A percentile compares a stretch with the other conserved stretches of the same genome.
These are phyloP conservation scores for Bombylius major DNA, from an alignment of 2,888 invertebrate species.

Conservation along the genomic window DNA sequence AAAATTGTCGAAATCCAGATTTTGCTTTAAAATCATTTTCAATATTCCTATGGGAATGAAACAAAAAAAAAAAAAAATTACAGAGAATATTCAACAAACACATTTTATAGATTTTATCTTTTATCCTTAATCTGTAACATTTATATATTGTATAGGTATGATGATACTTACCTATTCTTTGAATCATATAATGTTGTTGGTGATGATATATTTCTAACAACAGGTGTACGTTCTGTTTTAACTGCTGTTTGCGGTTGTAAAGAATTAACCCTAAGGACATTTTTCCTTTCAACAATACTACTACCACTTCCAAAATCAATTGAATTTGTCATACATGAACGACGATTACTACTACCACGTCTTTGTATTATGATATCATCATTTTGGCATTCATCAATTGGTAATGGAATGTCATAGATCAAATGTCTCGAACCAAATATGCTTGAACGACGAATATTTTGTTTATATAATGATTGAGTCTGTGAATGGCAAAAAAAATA, in stretches of 20 bases:
- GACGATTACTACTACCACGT: slow-evolving; percentile 9
- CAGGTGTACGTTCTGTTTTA: slow-evolving; percentile 27
- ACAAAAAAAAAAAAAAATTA: background rate
- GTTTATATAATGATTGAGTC: slow-evolving; percentile 31
- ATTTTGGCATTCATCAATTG: slow-evolving; percentile 45
- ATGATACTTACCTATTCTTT: background rate
- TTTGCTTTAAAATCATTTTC: slow-evolving; percentile 13
- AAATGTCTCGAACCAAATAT: slow-evolving; percentile 45
- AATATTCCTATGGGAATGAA: slow-evolving; percentile 1
- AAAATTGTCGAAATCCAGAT: slow-evolving; percentile 32
- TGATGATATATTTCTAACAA: slow-evolving; percentile 40
- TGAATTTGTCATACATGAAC: background rate
- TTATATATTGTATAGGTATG: background rate
- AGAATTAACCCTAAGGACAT: slow-evolving; percentile 26
- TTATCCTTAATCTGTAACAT: background rate
- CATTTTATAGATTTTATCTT: too few relatives aligned
- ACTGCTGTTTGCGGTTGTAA: slow-evolving; percentile 25
- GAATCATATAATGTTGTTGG: slow-evolving; percentile 20
- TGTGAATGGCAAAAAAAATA: slow-evolving; percentile 10
- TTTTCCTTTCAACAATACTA: slow-evolving; percentile 8
- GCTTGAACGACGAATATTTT: slow-evolving; percentile 38
- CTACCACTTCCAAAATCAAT: background rate
- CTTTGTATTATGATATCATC: slow-evolving; percentile 36
- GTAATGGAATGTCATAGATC: slow-evolving; percentile 48
- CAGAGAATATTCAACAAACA: too few relatives aligned